Evolutionary conservation across 1,140 invertebrate genomes (phyloP), one percentile per base, ranked within the genome.

Genomic region (Triops cancriformis): DNA sequence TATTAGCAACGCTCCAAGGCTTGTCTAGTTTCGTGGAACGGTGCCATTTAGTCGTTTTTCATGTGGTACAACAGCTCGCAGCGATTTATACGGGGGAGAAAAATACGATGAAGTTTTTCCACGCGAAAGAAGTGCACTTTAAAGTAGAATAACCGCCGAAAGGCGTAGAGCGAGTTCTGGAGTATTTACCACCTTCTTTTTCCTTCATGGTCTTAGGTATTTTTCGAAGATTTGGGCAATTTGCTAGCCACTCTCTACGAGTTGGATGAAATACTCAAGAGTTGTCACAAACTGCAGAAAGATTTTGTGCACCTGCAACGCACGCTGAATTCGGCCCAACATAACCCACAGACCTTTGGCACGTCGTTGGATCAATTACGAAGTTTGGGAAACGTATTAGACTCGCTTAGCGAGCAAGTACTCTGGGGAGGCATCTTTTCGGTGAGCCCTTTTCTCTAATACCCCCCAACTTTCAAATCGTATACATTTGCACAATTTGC

Each of bases 231-330:
- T 79, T 84, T 93, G 10, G 88, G 89, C 18, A 88, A 91, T 81
- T 81, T 93, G 26, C 86, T 94, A 28, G 83, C 88, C n/a, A 86
- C 90, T 72, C 85, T 94, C 6, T 85, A 93, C 11, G 91, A 88
- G 26, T 81, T 94, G 12, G 93, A 94, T 83, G 88, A 90, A 84
- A 84, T 94, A 18, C 86, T 94, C 41, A 85, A 87, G 31, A 83
- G 84, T 64, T 89, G 90, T 78, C 85, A 87, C 1, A 83, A 86
- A 0, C 83, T 94, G 5, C 83, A 88, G 76, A 89, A 92, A 23
- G 89, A 92, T 82, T 93, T 90, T 90, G 88, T 88, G 18, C 84
- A 88, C 5, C 94, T 93, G 80, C 86, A 89, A 82, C 87, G 89
- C 81, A 88, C 91, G 83, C 86, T 93, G 1, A 88, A 88, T 76